These are phyloP conservation scores for Heliopora coerulea DNA, from an alignment of 92 coral and sea anemone species.

Conservation along the genomic window DNA sequence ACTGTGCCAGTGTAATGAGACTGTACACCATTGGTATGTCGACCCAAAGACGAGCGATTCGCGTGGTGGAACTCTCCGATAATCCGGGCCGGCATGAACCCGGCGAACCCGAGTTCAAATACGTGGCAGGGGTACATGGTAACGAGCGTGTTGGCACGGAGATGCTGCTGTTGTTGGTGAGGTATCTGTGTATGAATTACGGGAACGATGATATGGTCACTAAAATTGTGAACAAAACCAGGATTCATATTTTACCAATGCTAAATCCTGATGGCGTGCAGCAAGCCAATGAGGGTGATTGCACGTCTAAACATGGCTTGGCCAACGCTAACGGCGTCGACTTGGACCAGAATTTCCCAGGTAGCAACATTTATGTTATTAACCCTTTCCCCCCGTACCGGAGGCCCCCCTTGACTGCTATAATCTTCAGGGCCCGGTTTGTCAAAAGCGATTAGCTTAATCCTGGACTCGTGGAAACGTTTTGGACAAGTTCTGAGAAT, in stretches of 20 bases:
- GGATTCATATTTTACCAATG: conserved; percentile 82
- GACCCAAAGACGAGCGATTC: conserved; percentile 66
- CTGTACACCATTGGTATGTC: conserved; percentile 84
- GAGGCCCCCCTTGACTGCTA: too few species aligned
- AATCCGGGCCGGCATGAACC: conserved; percentile 93
- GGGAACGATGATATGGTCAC: conserved; percentile 93
- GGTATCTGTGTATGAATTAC: conserved; percentile 87
- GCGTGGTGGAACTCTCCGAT: conserved; percentile 90
- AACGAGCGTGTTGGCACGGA: conserved; percentile 94
- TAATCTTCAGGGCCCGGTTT: too few species aligned
- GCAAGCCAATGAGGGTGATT: conserved; percentile 77
- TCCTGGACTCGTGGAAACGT: too few species aligned
- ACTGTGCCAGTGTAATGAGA: conserved; percentile 67
- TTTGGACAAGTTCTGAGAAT: too few species aligned
- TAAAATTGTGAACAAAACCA: conserved; percentile 68
- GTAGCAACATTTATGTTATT: conserved; percentile 36
- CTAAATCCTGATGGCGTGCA: conserved; percentile 85
- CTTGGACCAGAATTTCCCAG: conserved; percentile 76
- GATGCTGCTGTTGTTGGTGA: conserved; percentile 78
- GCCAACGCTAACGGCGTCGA: conserved; percentile 86
- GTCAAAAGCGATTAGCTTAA: too few species aligned
- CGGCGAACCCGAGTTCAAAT: conserved; percentile 95
- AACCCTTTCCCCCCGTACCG: not conserved
- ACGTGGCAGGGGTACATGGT: conserved; percentile 93
- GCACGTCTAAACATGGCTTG: conserved; percentile 71